These are phyloP conservation scores for Euplexia lucipara DNA, from an alignment of 2,888 invertebrate genomes.

Conservation along the genomic window DNA sequence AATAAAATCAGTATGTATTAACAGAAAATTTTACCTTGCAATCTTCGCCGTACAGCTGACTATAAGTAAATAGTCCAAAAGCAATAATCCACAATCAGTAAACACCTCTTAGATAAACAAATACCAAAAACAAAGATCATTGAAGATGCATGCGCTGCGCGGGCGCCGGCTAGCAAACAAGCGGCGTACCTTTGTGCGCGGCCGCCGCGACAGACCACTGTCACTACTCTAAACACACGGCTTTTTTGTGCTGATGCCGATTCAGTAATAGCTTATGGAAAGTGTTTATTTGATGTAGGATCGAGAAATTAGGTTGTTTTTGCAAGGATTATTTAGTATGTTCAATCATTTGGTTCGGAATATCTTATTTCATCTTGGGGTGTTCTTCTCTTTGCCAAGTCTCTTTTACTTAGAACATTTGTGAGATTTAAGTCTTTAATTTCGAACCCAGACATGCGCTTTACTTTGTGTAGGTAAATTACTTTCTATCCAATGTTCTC, in stretches of 20 bases:
- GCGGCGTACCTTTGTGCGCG: conserved; percentile 52
- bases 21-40: neutral
- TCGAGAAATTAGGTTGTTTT: conserved; percentile 20
- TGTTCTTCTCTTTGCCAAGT: no score
- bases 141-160: conserved; percentile 56
- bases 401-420: neutral
- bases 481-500: no score
- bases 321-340: conserved; percentile 11
- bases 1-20: no score
- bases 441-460: no score
- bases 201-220: conserved; percentile 56
- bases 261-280: conserved; percentile 37
- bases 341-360: neutral
- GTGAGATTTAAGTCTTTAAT: no score
- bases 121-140: conserved; percentile 60
- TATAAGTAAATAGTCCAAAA: conserved; percentile 9
- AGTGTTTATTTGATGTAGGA: conserved; percentile 45
- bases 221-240: conserved; percentile 50
- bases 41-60: neutral
- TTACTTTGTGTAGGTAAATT: no score
- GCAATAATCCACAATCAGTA: conserved; percentile 55
- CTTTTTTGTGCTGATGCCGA: conserved; percentile 41
- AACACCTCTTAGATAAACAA: conserved; percentile 62
- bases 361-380: neutral
- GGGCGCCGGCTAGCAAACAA: conserved; percentile 64